Base-by-base conservation (phyloP, 2,888 invertebrate genomes). In the Parapristionchus giblindavisi region DNA sequence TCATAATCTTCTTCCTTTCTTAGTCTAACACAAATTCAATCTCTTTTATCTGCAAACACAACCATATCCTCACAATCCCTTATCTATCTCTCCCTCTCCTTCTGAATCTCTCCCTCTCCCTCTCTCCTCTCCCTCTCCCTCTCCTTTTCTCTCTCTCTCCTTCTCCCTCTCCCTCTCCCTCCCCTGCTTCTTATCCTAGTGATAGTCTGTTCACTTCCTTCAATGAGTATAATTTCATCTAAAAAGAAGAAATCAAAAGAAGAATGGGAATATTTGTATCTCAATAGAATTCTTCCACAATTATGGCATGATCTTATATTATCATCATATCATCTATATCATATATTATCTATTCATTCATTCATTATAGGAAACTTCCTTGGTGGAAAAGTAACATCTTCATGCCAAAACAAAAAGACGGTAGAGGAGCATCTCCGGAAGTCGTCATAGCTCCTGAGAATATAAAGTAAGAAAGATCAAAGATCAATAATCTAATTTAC, bases 301-400 rank as follows among this genome's bases (percentile, higher is more conserved):
- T 11, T 24, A 36, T 17, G 38, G 52, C 40, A 8, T 32, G 6
- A 32, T 58, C 27, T 36, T 58, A 58, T 58, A 36, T 32, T 58
- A 34, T 29, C 34, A 21, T 21, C 29, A 32, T 58, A 58, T 34
- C 2, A 14, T 58, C 21, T 58, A 8, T 34, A 32, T 27, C 56
- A 14, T 56, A 24, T 11, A 11, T 11, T 14, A 43, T 43, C 8
- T n/a, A n/a, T n/a, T n/a, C n/a, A n/a, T n/a, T n/a, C 34, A 8
- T 24, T 61, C 34, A 40, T 71, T 71, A n/a, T 56, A 71, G 71
- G 71, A 71, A 71, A 38, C 21, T 71, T 54, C 71, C 71, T 8
- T 71, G 71, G 71, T 71, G 71, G 71, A 66, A 66, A 32, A 48
- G 17, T 43, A 66, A 14, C 5, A 48, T 66, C 66, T 66, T 66